A percentile compares a stretch with the other conserved stretches of the same genome.
Evolutionary conservation across 2,113 vertebrate genomes (phyloP).

Genomic region (Solenodon paradoxus): DNA sequence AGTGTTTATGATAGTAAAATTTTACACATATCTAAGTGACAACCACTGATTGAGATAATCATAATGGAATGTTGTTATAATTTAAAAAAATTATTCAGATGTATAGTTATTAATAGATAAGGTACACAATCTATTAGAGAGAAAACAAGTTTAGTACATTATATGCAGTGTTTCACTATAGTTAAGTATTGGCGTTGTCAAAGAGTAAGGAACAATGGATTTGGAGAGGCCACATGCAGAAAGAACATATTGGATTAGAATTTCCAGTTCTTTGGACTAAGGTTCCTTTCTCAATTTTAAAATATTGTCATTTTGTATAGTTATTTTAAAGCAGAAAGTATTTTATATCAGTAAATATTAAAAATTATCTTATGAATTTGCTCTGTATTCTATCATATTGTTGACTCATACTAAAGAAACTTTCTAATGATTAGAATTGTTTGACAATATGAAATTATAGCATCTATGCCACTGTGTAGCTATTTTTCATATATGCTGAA

Average conservation of each 20-base stretch:
- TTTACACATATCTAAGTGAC: background rate
- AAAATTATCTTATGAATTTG: background rate
- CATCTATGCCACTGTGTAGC: background rate
- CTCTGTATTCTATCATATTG: background rate
- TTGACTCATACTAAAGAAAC: background rate
- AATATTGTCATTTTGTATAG: background rate
- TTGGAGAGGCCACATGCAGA: background rate
- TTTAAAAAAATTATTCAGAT: background rate
- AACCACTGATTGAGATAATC: background rate
- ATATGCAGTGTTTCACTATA: background rate
- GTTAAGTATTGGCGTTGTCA: background rate
- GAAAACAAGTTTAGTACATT: background rate
- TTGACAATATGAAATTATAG: background rate
- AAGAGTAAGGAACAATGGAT: background rate
- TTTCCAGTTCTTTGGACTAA: background rate
- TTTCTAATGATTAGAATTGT: background rate
- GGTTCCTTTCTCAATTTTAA: background rate
- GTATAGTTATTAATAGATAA: background rate
- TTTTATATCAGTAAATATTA: background rate
- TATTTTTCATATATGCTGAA: background rate
- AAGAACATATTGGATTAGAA: background rate
- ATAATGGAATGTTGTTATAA: background rate
- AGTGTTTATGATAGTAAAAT: constrained; percentile 23
- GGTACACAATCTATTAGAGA: background rate
- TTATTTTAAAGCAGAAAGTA: background rate